Base-by-base conservation (phyloP, 2,888 invertebrate species). In the Caenorhabditis virilis region DNA sequence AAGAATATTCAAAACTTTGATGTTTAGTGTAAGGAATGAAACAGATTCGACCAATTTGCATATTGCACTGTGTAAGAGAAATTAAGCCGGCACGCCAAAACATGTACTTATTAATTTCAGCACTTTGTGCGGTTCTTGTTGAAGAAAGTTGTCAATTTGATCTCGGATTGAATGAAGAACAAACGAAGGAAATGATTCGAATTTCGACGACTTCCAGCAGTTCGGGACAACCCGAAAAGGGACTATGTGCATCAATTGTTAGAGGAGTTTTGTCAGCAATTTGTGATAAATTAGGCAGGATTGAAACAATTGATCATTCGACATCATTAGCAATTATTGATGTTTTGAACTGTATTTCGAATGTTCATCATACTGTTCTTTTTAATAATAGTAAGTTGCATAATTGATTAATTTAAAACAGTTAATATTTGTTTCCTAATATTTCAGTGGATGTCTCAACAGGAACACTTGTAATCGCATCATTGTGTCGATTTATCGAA, bases 401-500 rank as follows among this genome's bases (percentile, higher is more conserved):
- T 41, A n/a, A 15, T 23, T 48, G 1, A 15, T 30, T 26, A 43
- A 39, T 15, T 13, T 27, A 36, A 36, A 36, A 36, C 7, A 1
- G 6, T 43, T 1, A 43, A 26, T n/a, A 46, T 46, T 30, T 46
- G n/a, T n/a, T n/a, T n/a, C n/a, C n/a, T n/a, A n/a, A n/a, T n/a
- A n/a, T 58, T 73, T n/a, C 64, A 78, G 80, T 70, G 27, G 81
- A 81, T 27, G 74, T 80, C 20, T 81, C 81, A 36, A 80, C 79
- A 15, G 82, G 81, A 9, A 76, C 15, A 1, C 60, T 82, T 48
- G 79, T 80, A 45, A 94, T 97, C 22, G 94, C 94, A 81, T 95
- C 95, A 92, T 89, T 98, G 58, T 98, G 97, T 86, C 94, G 97
- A 87, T 97, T 95, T 86, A 95, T 98, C 79, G 90, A 91, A 53